Conservation (phyloP, 2,888 invertebrate species). For the Blera fallax region DNA sequence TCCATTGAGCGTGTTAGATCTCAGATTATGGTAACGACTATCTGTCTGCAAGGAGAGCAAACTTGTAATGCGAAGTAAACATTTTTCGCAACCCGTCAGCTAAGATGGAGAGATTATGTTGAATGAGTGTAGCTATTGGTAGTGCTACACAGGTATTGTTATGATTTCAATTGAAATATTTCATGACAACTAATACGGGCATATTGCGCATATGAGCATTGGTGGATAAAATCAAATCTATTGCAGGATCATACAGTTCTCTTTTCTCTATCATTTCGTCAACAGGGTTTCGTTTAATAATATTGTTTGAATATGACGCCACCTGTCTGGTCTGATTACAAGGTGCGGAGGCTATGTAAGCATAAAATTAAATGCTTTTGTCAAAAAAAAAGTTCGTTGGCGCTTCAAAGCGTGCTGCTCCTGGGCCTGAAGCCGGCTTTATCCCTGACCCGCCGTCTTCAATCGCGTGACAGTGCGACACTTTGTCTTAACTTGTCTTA, state of each 20-base stretch:
- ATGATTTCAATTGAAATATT: neutral
- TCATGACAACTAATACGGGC: neutral
- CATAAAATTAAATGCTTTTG: no score
- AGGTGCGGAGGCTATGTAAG: no score
- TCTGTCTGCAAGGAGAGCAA: slow-evolving; percentile 1
- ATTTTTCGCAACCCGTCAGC: neutral
- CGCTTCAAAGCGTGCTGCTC: no score
- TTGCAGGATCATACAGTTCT: neutral
- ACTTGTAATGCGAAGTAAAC: neutral
- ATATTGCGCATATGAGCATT: neutral
- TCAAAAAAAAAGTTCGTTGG: no score
- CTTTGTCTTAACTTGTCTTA: no score
- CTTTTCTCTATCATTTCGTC: no score
- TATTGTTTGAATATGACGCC: no score
- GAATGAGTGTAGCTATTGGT: neutral
- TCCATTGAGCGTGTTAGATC: neutral
- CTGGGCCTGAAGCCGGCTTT: no score
- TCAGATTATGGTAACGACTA: slow-evolving; percentile 6
- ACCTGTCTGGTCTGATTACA: no score
- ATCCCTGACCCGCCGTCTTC: no score
- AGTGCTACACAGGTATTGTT: neutral
- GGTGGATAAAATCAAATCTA: neutral
- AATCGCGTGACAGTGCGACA: no score
- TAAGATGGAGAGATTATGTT: slow-evolving; percentile 22
- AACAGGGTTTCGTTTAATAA: no score